phyloP scores from a whole-genome alignment of 2,888 invertebrate genomes.

The Apamea sordens region DNA sequence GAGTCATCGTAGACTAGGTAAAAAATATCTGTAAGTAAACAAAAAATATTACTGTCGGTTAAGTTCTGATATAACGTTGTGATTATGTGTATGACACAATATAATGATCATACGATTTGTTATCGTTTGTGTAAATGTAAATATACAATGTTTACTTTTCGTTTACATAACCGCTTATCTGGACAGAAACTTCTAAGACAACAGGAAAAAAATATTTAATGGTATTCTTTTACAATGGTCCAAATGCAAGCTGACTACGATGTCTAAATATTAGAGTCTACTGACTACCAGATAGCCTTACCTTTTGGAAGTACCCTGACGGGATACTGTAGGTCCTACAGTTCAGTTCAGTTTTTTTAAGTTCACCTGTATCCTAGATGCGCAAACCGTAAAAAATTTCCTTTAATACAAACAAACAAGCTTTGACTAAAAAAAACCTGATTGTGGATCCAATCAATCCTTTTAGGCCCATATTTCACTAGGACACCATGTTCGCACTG shows the following conservation, averaged over 20 bases:
- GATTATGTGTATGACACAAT: conserved; percentile 22
- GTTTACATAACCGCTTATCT: conserved; percentile 27
- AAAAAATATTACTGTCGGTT: conserved; percentile 29
- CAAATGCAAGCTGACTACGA: no score
- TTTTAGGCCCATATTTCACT: no score
- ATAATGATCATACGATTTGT: conserved; percentile 44
- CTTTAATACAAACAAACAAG: background rate
- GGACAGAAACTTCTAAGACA: background rate
- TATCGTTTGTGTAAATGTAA: conserved; percentile 41
- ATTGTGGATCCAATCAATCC: background rate
- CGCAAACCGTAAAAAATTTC: background rate
- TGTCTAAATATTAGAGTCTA: no score
- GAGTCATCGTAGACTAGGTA: conserved; percentile 30
- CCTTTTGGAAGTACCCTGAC: background rate
- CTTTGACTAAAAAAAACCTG: background rate
- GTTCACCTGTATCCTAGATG: background rate
- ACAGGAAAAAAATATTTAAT: background rate
- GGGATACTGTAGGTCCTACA: background rate
- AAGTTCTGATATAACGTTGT: conserved; percentile 40
- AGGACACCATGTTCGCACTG: no score
- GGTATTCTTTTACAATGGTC: background rate
- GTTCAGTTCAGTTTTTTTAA: background rate
- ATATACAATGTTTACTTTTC: conserved; percentile 20
- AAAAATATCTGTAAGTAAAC: conserved; percentile 29
- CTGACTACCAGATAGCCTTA: background rate